A percentile compares a stretch with the other conserved stretches of the same genome.
Conservation (phyloP, 2,113 vertebrate genomes). For the Todiramphus chloris region DNA sequence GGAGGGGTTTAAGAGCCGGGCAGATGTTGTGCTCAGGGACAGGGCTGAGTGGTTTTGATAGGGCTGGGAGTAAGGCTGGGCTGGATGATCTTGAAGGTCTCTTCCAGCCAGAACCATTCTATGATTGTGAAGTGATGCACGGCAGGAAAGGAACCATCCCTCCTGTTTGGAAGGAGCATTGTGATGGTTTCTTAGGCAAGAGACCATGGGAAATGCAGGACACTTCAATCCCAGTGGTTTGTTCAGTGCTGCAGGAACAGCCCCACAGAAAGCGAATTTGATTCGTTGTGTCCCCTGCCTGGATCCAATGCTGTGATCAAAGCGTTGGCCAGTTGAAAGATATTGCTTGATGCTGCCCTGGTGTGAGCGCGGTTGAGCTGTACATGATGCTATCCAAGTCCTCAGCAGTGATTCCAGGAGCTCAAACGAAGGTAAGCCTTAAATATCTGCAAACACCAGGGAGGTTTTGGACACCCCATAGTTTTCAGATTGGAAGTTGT, state of each 20-base stretch:
- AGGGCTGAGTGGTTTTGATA: too few relatives aligned
- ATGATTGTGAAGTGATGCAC: rapidly evolving
- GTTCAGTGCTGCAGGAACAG: neutral
- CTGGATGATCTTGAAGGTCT: too few relatives aligned
- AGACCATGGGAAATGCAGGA: neutral
- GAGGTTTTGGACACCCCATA: neutral
- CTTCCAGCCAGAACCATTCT: too few relatives aligned
- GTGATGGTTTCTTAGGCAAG: neutral
- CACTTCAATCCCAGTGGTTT: rapidly evolving
- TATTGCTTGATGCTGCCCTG: too few relatives aligned
- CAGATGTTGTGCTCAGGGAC: too few relatives aligned
- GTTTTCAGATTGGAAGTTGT: neutral
- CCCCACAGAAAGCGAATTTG: neutral
- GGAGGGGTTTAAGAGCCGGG: too few relatives aligned
- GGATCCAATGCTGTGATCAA: neutral
- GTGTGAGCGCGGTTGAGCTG: neutral
- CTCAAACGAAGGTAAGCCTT: neutral
- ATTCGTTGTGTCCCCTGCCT: rapidly evolving
- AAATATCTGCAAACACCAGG: neutral
- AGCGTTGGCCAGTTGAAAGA: neutral
- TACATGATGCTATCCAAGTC: rapidly evolving
- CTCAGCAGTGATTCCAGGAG: neutral
- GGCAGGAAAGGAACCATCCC: neutral
- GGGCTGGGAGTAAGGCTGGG: too few relatives aligned
- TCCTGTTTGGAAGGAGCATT: neutral